phyloP scores from a whole-genome alignment of 2,888 invertebrate genomes.

The Nipponacmea schrenckii region DNA sequence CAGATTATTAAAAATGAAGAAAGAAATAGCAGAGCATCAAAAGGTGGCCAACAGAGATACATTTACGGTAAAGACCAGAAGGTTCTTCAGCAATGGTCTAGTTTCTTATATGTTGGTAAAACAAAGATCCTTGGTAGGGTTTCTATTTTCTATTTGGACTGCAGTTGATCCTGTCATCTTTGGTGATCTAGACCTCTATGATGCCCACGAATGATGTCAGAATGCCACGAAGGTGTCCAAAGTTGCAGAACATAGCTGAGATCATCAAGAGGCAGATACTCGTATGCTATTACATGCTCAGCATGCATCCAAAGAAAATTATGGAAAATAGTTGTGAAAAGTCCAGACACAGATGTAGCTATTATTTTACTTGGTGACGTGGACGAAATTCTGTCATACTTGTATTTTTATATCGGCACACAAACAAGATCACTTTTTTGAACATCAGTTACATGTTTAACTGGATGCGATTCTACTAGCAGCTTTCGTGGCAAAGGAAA shows the following conservation, averaged over 20 bases:
- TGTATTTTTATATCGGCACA: background rate
- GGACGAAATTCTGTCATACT: no score
- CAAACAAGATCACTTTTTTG: background rate
- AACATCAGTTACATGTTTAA: background rate
- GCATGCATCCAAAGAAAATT: background rate
- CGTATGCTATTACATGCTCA: background rate
- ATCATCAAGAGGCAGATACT: background rate
- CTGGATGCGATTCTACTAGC: background rate
- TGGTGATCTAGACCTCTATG: background rate
- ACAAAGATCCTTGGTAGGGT: background rate
- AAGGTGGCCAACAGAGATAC: background rate
- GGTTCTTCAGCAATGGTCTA: background rate
- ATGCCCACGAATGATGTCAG: background rate
- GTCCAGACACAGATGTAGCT: slow-evolving; percentile 4
- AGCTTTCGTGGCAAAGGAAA: background rate
- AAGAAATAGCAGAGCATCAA: background rate
- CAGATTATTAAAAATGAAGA: background rate
- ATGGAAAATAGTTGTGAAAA: background rate
- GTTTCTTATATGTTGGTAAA: background rate
- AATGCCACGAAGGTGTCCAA: background rate
- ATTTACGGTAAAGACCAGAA: background rate
- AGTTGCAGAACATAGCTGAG: background rate
- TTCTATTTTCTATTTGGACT: no score
- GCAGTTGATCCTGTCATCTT: no score
- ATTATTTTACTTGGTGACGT: background rate